phyloP scores from a whole-genome alignment of 2,888 invertebrate genomes.

The Anodontia alba region DNA sequence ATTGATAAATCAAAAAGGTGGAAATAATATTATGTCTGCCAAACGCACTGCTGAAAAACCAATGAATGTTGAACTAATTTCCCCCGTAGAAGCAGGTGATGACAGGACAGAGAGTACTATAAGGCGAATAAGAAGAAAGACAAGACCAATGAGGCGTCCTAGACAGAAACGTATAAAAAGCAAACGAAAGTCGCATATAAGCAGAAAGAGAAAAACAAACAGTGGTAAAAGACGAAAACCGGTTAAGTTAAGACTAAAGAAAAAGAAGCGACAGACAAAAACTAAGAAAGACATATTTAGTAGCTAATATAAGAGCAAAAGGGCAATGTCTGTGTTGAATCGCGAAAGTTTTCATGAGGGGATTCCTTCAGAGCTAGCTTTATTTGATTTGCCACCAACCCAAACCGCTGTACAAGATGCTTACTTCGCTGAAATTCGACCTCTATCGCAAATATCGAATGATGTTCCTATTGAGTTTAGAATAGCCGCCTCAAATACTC shows the following conservation, averaged over 20 bases:
- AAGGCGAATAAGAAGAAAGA: not conserved
- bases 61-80: not conserved
- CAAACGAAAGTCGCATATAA: not conserved
- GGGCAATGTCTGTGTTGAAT: not conserved
- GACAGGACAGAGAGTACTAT: not conserved
- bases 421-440: not conserved
- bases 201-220: not conserved
- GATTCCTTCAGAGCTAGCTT: not conserved
- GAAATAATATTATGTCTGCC: not conserved
- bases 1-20: not conserved
- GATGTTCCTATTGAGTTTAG: too few relatives aligned
- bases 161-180: constrained; percentile 2
- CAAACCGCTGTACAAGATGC: too few relatives aligned
- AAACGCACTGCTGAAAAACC: not conserved
- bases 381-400: too few relatives aligned
- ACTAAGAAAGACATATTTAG: not conserved
- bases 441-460: not conserved
- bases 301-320: not conserved
- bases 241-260: not conserved
- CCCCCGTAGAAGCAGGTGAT: not conserved
- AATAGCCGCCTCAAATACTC: not conserved
- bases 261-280: not conserved
- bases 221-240: not conserved
- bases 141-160: not conserved
- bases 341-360: not conserved